Base-by-base conservation (phyloP, 2,113 vertebrate species). In the Stegostoma tigrinum region DNA sequence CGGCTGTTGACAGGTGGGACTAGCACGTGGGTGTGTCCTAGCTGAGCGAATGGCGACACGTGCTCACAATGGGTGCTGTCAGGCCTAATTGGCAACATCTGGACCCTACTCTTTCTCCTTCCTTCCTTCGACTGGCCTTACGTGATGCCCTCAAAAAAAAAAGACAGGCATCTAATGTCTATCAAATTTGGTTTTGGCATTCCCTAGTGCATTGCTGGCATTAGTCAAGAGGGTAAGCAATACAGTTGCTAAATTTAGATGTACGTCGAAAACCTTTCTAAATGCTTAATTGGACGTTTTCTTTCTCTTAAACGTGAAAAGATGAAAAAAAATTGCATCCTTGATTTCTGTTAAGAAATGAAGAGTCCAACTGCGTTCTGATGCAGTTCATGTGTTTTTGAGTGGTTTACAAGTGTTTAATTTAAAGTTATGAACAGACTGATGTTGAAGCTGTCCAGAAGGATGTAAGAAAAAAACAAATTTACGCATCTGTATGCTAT, bases 121-220 rank as follows among this genome's bases (percentile, higher is more conserved):
- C 61, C 34, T n/a, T 94, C 68, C 94, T 75, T 30, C 67, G 27
- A 45, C 94, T 52, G 94, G 24, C 24, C 67, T 48, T 68, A 95
- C 45, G 68, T 75, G 94, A 45, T 72, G 67, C 23, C 24, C 94
- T 48, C 67, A 95, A 61, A 87, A 61, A 95, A 95, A 42, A 67
- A 72, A 95, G 48, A 48, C 48, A 72, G 94, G 94, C 94, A 75
- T 75, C 67, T 45, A 72, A 52, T 42, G n/a, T 24, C 68, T 95
- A 75, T 95, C 94, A 52, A 67, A 45, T 95, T 95, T 95, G 94
- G 94, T n/a, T 64, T 93, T 93, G 38, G 34, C 61, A 72, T 95
- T 45, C 24, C 94, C 52, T 75, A 52, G 68, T 72, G 67, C 94
- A 72, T 95, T 72, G 48, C 45, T 95, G 42, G 24, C 67, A 95